These are phyloP conservation scores for Pogonomyrmex barbatus DNA, from an alignment of 1,140 invertebrate species.

Conservation along the genomic window DNA sequence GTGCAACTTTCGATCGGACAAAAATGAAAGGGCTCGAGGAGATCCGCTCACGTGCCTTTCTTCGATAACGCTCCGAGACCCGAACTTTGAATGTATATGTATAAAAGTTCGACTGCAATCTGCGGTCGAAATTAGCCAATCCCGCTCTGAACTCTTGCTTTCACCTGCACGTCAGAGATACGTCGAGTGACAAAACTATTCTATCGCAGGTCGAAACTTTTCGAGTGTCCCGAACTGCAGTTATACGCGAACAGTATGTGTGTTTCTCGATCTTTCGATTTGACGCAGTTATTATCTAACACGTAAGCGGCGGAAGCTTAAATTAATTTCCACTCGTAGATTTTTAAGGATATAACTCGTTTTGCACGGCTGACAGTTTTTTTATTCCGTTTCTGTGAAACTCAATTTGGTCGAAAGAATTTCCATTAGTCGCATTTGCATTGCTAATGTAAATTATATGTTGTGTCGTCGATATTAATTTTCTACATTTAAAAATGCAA, in stretches of 20 bases:
- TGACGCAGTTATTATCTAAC: conserved; percentile 21
- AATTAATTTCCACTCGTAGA: conserved; percentile 14
- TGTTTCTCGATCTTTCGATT: not conserved
- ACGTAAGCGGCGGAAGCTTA: not conserved
- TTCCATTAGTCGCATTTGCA: not conserved
- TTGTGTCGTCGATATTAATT: not conserved
- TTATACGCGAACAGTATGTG: not conserved
- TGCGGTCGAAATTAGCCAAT: conserved; percentile 6
- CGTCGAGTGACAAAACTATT: conserved; percentile 23
- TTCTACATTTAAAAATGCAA: not conserved
- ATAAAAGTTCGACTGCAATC: conserved; percentile 18
- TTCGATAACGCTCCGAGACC: not conserved
- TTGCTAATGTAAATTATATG: not conserved
- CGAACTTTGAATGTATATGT: conserved; percentile 3
- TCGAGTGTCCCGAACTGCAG: conserved; percentile 4
- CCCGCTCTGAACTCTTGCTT: not conserved
- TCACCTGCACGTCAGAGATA: conserved; percentile 20
- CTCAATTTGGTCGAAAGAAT: not conserved
- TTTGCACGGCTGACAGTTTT: not conserved
- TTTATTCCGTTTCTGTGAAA: not conserved
- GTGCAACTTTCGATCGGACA: conserved; percentile 34
- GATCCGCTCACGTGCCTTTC: conserved; percentile 1
- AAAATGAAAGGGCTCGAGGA: not conserved
- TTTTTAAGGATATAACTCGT: not conserved
- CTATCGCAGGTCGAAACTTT: conserved; percentile 37